phyloP scores from a whole-genome alignment of 2,113 vertebrate genomes.

The Cyanoramphus novaezelandiae region DNA sequence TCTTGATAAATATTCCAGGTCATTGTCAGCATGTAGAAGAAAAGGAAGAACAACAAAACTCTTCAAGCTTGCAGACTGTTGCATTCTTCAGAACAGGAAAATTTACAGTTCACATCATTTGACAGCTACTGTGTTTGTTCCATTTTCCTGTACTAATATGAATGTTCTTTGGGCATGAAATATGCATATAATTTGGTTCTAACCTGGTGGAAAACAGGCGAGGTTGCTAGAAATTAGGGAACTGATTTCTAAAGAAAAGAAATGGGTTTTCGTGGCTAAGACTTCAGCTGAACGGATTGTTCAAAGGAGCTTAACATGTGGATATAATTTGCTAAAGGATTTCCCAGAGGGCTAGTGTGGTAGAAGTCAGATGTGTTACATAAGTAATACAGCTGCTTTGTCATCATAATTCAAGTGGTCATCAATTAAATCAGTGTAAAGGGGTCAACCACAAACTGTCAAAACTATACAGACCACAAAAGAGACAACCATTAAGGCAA shows the following conservation, averaged over 20 bases:
- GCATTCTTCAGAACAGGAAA: background rate
- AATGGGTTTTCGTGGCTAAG: slow-evolving; percentile 12
- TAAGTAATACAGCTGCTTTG: slow-evolving; percentile 2
- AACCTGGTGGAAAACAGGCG: background rate
- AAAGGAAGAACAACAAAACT: background rate
- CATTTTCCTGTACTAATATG: background rate
- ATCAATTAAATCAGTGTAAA: background rate
- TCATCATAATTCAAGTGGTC: slow-evolving; percentile 5
- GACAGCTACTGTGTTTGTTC: background rate
- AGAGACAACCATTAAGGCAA: background rate
- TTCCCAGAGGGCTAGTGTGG: slow-evolving; percentile 16
- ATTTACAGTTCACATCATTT: background rate
- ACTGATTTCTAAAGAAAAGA: slow-evolving; percentile 18
- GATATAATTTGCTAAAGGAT: slow-evolving; percentile 34
- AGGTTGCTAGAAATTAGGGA: background rate
- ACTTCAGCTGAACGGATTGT: background rate
- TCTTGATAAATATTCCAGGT: background rate
- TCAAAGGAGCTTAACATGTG: slow-evolving; percentile 39
- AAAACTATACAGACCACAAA: background rate
- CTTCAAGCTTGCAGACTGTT: background rate
- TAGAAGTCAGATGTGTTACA: slow-evolving; percentile 23
- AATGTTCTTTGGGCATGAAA: background rate
- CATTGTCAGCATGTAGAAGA: background rate
- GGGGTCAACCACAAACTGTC: background rate
- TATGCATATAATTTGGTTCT: background rate